Evolutionary conservation across 2,113 vertebrate species (phyloP), one percentile per base, ranked within the genome.

Genomic region (Anoplopoma fimbria): DNA sequence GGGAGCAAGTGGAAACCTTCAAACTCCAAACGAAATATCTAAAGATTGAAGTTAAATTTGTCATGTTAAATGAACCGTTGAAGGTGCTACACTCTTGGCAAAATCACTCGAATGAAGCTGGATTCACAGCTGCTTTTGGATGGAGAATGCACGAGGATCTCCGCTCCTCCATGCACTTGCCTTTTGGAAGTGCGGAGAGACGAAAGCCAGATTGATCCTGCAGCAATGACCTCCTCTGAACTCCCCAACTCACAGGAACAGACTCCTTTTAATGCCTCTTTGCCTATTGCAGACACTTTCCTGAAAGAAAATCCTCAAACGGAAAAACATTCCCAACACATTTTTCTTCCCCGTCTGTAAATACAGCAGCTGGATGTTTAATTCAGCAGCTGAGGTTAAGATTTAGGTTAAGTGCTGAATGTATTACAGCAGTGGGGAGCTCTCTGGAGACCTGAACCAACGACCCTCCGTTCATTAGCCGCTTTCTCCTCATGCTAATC

Each of bases 401-500:
- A 69, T 57, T 69, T 79, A 69, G 88, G 88, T 92, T 79, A 91
- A 92, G 86, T 47, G 82, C 82, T 53, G 31, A 51, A 84, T 82
- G 88, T 81, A 79, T 86, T 89, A 82, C 69, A 86, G 58, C 82
- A 60, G 79, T 33, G 5, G 57, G n/a, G 69, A 15, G 15, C 79
- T 82, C 84, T 61, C 57, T 1, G 29, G 68, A 58, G 86, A 82
- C 73, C 36, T 23, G 80, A 80, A 81, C 88, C 49, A 5, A 31
- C 38, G 75, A 79, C 82, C 86, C 19, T 1, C 36, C 0, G 42
- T 67, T 47, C 85, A 78, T 80, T 67, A 69, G 70, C 78, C 1
- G 29, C 81, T 81, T 67, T 38, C 61, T 79, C 53, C n/a, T 42
- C 42, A 53, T 1, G 60, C 79, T 86, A 84, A 88, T 81, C 68